Evolutionary conservation across 2,888 invertebrate genomes (phyloP), one percentile per base, ranked within the genome.

Genomic region (Athrips mouffetella): DNA sequence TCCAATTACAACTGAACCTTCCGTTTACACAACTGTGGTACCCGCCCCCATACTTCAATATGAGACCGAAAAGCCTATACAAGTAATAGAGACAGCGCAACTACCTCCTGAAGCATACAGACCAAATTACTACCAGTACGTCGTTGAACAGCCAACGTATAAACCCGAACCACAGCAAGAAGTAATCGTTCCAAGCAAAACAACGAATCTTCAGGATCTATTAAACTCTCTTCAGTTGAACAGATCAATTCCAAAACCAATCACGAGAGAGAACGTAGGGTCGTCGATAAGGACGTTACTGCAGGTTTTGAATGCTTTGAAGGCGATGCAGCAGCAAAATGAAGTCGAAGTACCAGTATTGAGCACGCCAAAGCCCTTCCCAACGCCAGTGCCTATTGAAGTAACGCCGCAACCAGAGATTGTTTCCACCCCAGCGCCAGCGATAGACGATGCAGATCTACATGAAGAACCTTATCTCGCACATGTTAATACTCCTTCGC

Each of bases 201-300:
- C 73, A 7, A 62, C 76, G 37, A 74, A 72, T 33, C 60, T 87
- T 51, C 76, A 76, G 15, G 89, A 92, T 55, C 90, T 95, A 53
- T 67, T 94, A 30, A 92, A 92, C 67, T 92, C 94, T 49, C 81
- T 95, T 21, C 94, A 94, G 73, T 84, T 93, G 13, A 92, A 92
- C 59, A 94, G 94, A 75, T 92, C 93, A 37, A 82, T 96, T 58
- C 95, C 95, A 0, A 92, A 93, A 58, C 92, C 91, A 6, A 88
- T 95, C 20, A 94, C 93, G 3, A 90, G 92, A 46, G 93, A 94
- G 57, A 95, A 95, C 63, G 92, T 95, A 39, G 94, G 94, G 59
- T 91, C 93, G 52, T 95, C 94, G 41, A 93, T 96, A 54, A 91
- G 90, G 67, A 95, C 94, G 0, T 80, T 96, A 50, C 90, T 95